phyloP scores from a whole-genome alignment of 2,888 invertebrate genomes.

The Tipula helvola region DNA sequence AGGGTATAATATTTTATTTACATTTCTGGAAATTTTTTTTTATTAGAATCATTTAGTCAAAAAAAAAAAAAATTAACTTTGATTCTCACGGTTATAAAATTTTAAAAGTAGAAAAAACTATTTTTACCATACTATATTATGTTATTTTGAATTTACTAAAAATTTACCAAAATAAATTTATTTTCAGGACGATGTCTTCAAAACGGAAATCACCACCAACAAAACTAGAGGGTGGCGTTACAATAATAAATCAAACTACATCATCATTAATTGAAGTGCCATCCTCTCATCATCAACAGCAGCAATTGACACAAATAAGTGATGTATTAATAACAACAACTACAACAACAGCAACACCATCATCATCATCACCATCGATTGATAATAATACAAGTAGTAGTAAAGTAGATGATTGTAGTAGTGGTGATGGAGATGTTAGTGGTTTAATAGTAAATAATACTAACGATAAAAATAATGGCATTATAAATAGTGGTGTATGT shows the following conservation, averaged over 20 bases:
- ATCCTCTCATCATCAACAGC: slow-evolving; percentile 12
- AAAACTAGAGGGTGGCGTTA: slow-evolving; percentile 68
- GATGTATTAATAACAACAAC: slow-evolving; percentile 11
- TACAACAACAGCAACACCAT: slow-evolving; percentile 14
- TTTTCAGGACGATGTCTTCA: slow-evolving; percentile 87
- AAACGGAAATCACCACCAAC: slow-evolving; percentile 93
- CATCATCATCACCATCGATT: slow-evolving; percentile 10
- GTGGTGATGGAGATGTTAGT: background rate
- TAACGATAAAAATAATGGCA: background rate
- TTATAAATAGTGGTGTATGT: background rate
- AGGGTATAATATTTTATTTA: too few relatives aligned
- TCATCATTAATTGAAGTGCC: slow-evolving; percentile 19
- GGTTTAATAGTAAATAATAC: background rate
- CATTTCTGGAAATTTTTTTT: too few relatives aligned
- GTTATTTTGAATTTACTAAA: background rate
- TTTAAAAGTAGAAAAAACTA: too few relatives aligned
- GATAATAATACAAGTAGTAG: background rate
- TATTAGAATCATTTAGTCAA: too few relatives aligned
- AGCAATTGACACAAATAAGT: slow-evolving; percentile 5
- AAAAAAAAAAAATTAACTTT: too few relatives aligned
- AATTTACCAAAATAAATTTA: background rate
- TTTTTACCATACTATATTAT: background rate
- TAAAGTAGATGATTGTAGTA: background rate
- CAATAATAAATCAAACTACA: slow-evolving; percentile 21
- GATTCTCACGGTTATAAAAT: too few relatives aligned